These are phyloP conservation scores for Globodera rostochiensis DNA, from an alignment of 1,140 invertebrate genomes.

Conservation along the genomic window DNA sequence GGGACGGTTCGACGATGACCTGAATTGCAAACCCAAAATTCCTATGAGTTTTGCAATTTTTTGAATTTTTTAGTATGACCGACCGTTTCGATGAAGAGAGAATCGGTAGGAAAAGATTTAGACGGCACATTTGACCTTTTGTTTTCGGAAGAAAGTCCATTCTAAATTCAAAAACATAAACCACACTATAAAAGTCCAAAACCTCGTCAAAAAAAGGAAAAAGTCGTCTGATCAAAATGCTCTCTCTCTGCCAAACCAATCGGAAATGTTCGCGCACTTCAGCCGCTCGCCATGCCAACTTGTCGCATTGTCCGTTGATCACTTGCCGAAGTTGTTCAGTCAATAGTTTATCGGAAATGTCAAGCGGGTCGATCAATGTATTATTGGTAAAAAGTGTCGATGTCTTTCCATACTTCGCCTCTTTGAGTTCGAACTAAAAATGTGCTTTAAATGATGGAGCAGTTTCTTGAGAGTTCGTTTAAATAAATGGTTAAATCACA, in stretches of 20 bases:
- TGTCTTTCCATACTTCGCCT: neutral
- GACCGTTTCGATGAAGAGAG: slow-evolving; percentile 84
- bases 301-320: slow-evolving; percentile 34
- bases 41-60: neutral
- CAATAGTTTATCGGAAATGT: slow-evolving; percentile 34
- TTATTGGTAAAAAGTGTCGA: neutral
- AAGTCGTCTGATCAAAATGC: slow-evolving; percentile 74
- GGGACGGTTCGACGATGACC: slow-evolving; percentile 79
- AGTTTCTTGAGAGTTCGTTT: too few relatives aligned
- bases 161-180: slow-evolving; percentile 24
- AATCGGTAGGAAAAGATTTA: slow-evolving; percentile 73
- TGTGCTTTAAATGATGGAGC: neutral
- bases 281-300: slow-evolving; percentile 58
- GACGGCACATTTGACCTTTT: slow-evolving; percentile 66
- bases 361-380: slow-evolving; percentile 14
- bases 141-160: neutral
- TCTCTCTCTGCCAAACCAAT: slow-evolving; percentile 78
- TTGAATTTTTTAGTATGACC: neutral
- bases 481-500: too few relatives aligned
- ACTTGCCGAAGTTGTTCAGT: slow-evolving; percentile 44
- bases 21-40: neutral
- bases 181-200: slow-evolving; percentile 3
- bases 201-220: slow-evolving; percentile 74
- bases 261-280: slow-evolving; percentile 74
- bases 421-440: slow-evolving; percentile 3